phyloP scores from a whole-genome alignment of 2,113 vertebrate genomes.

The Hippoglossus stenolepis region DNA sequence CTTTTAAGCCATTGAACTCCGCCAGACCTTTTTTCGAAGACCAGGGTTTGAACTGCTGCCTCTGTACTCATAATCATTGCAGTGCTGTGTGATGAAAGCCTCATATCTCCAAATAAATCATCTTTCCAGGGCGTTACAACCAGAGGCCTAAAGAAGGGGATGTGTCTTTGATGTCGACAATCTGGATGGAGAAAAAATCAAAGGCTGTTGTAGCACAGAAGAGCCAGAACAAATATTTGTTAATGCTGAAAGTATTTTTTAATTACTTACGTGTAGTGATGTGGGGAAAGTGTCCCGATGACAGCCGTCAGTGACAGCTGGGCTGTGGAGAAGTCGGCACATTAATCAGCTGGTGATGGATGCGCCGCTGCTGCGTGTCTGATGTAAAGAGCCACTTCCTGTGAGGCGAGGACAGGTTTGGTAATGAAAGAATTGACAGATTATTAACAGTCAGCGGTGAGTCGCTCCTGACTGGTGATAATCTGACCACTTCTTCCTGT shows the following conservation, averaged over 20 bases:
- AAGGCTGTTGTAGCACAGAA: not conserved
- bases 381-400: not conserved
- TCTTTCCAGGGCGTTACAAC: constrained; percentile 16
- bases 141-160: constrained; percentile 6
- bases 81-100: constrained; percentile 32
- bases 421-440: constrained; percentile 3
- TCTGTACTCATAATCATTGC: constrained; percentile 51
- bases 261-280: not conserved
- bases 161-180: constrained; percentile 41
- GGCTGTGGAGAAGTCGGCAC: not conserved
- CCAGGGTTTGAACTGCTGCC: constrained; percentile 29
- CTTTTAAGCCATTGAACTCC: constrained; percentile 36
- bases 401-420: not conserved
- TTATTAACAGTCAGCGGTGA: not conserved
- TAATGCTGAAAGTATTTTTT: constrained; percentile 1
- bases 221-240: constrained; percentile 1
- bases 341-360: constrained; percentile 23
- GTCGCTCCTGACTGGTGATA: too few species aligned
- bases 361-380: not conserved
- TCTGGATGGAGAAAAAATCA: not conserved
- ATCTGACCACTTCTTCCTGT: not conserved
- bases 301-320: not conserved
- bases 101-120: constrained; percentile 50
- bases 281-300: not conserved
- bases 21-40: constrained; percentile 24